Base-by-base conservation (phyloP, 2,113 vertebrate species). In the Notarius lentiginosus region DNA sequence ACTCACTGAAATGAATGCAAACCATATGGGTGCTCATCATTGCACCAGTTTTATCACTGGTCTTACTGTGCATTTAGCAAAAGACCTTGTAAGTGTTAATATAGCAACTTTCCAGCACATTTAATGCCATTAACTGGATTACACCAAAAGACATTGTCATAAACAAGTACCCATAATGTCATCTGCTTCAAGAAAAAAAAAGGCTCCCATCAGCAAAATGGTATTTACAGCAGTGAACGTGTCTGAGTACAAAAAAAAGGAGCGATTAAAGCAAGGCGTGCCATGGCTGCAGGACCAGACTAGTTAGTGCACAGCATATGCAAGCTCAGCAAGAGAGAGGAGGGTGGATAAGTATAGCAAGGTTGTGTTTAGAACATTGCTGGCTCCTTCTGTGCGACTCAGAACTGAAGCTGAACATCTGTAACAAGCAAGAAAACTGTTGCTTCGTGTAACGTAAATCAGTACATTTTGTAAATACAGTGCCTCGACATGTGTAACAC, bases 271-370 rank as follows among this genome's bases (percentile, higher is more conserved):
- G 61, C 9, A 27, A 11, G 18, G 34, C 34, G 14, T 49, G 53
- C 10, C 4, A 68, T 41, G 14, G 18, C 24, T 84, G 34, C 83
- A 87, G 75, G 88, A 90, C 68, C 49, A 84, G 83, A 88, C 84
- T 86, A 75, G 84, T 70, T 81, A 72, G 79, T 82, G 47, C 49
- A 77, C 24, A 18, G 20, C 24, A n/a, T 12, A 56, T 56, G 22
- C 56, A 77, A 75, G 76, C 49, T 70, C 61, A 56, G 30, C 27
- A 22, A 60, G 63, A 20, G 27, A 20, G 1, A 20, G 8, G 18
- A 53, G 34, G n/a, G 63, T 56, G 47, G 61, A 82, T 60, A 24
- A 60, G 60, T 34, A 65, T 10, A 72, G n/a, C 10, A 47, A 5
- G 49, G 27, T 60, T 70, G 61, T 68, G 63, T 58, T 80, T 68